Conservation (phyloP, 1,140 invertebrate species). For the Lasioglossum albipes region DNA sequence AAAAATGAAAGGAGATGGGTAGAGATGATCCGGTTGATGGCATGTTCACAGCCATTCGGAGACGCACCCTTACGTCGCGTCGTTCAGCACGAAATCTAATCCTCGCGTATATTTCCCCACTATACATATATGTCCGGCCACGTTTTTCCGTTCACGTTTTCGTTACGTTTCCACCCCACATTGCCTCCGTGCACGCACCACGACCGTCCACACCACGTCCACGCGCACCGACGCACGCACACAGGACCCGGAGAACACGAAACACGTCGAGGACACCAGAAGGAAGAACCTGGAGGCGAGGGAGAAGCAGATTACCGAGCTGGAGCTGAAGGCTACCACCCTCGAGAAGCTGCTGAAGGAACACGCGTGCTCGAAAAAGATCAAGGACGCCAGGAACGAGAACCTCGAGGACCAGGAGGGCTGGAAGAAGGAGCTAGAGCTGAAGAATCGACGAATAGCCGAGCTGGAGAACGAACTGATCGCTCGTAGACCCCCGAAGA, state of each 20-base stretch:
- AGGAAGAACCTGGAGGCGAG: conserved; percentile 22
- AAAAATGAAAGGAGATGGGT: conserved; percentile 1
- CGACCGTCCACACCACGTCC: conserved; percentile 12
- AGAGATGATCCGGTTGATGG: conserved; percentile 1
- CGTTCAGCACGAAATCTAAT: conserved; percentile 46
- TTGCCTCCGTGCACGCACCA: conserved; percentile 30
- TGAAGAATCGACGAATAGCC: conserved; percentile 73
- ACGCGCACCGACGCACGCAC: conserved; percentile 40
- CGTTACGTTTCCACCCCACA: conserved; percentile 24
- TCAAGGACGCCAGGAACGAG: conserved; percentile 19
- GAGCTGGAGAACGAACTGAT: conserved; percentile 24
- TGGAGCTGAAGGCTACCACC: conserved; percentile 8
- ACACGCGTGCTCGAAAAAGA: conserved; percentile 4
- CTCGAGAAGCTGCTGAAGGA: conserved; percentile 15
- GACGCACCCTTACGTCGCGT: conserved; percentile 50
- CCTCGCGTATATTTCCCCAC: neutral
- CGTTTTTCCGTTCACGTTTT: conserved; percentile 30
- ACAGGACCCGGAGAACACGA: conserved; percentile 2
- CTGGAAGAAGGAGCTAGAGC: conserved; percentile 77
- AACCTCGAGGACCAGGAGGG: conserved; percentile 39
- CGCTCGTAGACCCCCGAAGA: neutral
- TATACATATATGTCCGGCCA: neutral
- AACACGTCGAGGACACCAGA: conserved; percentile 3
- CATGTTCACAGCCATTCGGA: conserved; percentile 44
- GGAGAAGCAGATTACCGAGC: conserved; percentile 14